phyloP scores from a whole-genome alignment of 2,113 vertebrate species.

The Poecile atricapillus region DNA sequence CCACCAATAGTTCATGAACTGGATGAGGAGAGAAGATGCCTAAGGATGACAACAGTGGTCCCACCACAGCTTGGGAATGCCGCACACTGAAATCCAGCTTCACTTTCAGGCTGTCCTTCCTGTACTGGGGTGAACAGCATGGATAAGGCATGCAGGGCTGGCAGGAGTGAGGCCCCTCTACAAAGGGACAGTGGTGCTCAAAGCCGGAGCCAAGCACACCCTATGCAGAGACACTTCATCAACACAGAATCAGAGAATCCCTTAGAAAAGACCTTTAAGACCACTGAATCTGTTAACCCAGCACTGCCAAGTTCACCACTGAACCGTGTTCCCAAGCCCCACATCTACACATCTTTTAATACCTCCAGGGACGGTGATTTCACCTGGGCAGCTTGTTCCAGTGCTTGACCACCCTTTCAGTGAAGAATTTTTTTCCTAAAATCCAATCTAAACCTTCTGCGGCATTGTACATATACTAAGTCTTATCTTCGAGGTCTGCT shows the following conservation, averaged over 20 bases:
- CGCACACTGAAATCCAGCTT: background rate
- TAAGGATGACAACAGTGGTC: background rate
- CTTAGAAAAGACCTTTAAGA: background rate
- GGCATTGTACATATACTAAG: too few species aligned
- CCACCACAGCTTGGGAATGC: background rate
- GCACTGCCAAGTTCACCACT: background rate
- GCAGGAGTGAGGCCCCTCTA: background rate
- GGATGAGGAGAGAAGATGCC: background rate
- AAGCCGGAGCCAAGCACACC: accelerated
- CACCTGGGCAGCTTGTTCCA: background rate
- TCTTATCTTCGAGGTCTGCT: background rate
- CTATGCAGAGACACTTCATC: background rate
- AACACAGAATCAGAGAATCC: background rate
- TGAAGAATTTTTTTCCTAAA: background rate
- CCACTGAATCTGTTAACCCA: background rate
- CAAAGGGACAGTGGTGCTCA: background rate
- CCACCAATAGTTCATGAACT: too few species aligned
- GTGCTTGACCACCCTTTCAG: background rate
- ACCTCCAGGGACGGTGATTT: background rate
- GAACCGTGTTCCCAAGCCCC: background rate
- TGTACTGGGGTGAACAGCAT: accelerated
- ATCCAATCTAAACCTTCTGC: background rate
- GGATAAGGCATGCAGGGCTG: accelerated
- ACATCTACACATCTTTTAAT: background rate
- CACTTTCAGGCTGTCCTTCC: background rate